These are phyloP conservation scores for Drosophila oshimai DNA, from an alignment of 1,140 invertebrate species.

Conservation along the genomic window DNA sequence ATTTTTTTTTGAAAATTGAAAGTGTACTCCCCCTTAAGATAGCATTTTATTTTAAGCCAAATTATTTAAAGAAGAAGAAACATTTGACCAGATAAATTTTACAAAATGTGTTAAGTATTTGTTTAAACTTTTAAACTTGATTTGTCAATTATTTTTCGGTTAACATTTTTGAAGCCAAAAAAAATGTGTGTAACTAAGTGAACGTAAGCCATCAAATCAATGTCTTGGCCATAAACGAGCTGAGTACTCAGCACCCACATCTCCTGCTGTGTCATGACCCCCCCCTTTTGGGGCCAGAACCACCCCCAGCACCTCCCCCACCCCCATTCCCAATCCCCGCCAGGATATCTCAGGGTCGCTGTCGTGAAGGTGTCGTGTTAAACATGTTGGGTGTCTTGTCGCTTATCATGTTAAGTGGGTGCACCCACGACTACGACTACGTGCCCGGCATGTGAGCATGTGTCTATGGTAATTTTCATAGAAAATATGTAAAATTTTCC, in stretches of 20 bases:
- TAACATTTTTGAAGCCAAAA: too few species aligned
- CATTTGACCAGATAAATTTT: too few species aligned
- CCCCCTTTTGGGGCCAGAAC: background rate
- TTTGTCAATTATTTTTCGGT: too few species aligned
- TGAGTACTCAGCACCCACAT: slow-evolving; percentile 9
- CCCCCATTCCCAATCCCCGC: background rate
- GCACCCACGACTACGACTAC: slow-evolving; percentile 69
- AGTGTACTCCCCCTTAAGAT: too few species aligned
- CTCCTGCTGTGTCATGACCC: slow-evolving; percentile 14
- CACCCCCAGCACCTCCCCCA: too few species aligned
- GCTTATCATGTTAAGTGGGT: slow-evolving; percentile 80
- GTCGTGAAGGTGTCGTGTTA: slow-evolving; percentile 79
- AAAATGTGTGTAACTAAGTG: too few species aligned
- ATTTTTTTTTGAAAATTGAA: too few species aligned
- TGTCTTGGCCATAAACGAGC: slow-evolving; percentile 9
- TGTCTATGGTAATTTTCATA: slow-evolving; percentile 77
- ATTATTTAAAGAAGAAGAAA: too few species aligned
- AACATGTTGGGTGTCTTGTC: slow-evolving; percentile 80
- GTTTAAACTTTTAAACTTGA: too few species aligned
- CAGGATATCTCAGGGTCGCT: slow-evolving; percentile 35
- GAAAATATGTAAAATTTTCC: slow-evolving; percentile 73
- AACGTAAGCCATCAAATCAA: background rate
- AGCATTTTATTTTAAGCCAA: too few species aligned
- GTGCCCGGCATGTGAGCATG: slow-evolving; percentile 58
- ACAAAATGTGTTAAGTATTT: too few species aligned